phyloP scores from a whole-genome alignment of 2,113 vertebrate species.

The human region DNA sequence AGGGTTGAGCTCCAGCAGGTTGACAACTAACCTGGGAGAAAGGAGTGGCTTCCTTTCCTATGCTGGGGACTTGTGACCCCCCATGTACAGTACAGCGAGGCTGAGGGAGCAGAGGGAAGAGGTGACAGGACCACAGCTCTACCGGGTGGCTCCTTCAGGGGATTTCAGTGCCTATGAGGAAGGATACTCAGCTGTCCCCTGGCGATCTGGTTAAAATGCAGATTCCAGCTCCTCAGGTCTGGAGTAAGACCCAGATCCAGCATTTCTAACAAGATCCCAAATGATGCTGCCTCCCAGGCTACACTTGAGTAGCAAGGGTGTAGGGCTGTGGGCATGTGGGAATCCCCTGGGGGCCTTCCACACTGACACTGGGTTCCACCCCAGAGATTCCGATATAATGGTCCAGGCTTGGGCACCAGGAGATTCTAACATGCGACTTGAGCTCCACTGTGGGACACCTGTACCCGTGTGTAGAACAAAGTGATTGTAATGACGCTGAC shows the following conservation, averaged over 20 bases:
- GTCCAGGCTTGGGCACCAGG: neutral
- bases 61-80: neutral
- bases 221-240: neutral
- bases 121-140: neutral
- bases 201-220: neutral
- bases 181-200: neutral
- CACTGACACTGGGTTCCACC: accelerated
- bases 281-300: accelerated
- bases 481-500: accelerated
- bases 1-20: too few species aligned
- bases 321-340: neutral
- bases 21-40: neutral
- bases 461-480: neutral
- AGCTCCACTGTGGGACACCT: neutral
- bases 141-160: accelerated
- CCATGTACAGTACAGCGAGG: neutral
- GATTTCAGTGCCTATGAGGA: neutral
- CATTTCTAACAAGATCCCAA: neutral
- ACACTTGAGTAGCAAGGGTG: neutral
- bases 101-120: neutral
- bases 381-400: too few species aligned
- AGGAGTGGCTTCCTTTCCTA: neutral
- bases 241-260: neutral
- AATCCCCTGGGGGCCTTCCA: neutral
- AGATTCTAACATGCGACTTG: accelerated